Evolutionary conservation across 2,888 invertebrate genomes (phyloP), one percentile per base, ranked within the genome.

Genomic region (Harpagoxenus sublaevis): DNA sequence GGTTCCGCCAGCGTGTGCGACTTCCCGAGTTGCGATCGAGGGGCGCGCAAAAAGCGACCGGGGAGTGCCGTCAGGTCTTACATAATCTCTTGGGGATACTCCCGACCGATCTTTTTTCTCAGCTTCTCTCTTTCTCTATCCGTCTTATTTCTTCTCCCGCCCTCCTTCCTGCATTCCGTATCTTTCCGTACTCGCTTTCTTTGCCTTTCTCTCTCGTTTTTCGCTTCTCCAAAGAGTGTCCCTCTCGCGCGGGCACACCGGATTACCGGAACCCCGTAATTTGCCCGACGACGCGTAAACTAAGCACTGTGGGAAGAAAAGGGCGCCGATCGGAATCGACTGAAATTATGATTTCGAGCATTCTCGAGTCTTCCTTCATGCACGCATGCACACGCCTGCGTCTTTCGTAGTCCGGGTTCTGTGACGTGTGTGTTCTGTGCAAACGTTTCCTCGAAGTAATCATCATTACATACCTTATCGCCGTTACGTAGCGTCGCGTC

Each of bases 181-280:
- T 45, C 65, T 66, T 55, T 66, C 42, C 31, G 12, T 65, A 39
- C 3, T 66, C 45, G 18, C 42, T 79, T 60, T 48, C 45, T 70
- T 31, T 45, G 23, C 28, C 35, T 28, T 18, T 23, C 35, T 57
- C 23, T 48, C 18, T 70, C 15, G 23, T 57, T 35, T 23, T 6
- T 39, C 68, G 45, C 35, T 48, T 15, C 28, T 77, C 9, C 8
- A 35, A 77, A 84, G 77, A 68, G 68, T 74, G 81, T 79, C 68
- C 79, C 85, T 79, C 84, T 88, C 68, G 79, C 87, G 88, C 86
- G 87, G 83, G 60, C 83, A 87, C 88, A 88, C 89, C 87, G n/a
- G n/a, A n/a, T n/a, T n/a, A n/a, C n/a, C n/a, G 89, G 89, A 90
- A 91, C 88, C 89, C 88, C 83, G 83, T 88, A 91, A 92, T 92